Conservation (phyloP, 2,113 vertebrate genomes). For the Centropus bengalensis region DNA sequence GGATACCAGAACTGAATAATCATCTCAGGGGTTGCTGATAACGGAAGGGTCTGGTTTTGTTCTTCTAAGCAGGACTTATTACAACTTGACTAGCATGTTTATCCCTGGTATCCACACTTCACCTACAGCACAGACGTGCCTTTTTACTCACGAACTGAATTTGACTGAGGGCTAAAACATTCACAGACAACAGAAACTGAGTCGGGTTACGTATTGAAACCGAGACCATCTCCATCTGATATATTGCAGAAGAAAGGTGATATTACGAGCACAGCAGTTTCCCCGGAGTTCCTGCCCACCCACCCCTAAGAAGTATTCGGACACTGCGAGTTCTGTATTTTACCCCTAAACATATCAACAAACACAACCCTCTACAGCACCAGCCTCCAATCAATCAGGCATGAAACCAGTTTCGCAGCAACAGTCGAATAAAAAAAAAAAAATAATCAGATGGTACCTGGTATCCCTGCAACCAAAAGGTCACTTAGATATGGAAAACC, state of each 20-base stretch:
- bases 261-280: background rate
- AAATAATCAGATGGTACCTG: background rate
- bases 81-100: background rate
- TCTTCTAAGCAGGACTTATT: background rate
- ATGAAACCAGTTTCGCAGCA: conserved; percentile 36
- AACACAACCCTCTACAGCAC: background rate
- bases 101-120: background rate
- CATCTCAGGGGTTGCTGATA: fast-evolving
- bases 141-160: background rate
- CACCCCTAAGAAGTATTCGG: background rate
- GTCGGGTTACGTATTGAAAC: fast-evolving
- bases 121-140: background rate
- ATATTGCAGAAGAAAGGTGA: background rate
- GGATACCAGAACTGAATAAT: background rate
- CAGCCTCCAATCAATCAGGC: background rate
- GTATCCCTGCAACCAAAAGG: conserved; percentile 57
- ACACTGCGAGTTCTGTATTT: background rate
- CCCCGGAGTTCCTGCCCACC: background rate
- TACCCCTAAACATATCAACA: conserved; percentile 3
- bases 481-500: conserved; percentile 25
- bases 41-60: background rate
- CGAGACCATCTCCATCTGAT: background rate
- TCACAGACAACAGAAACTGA: background rate
- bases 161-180: background rate
- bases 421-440: conserved; percentile 2